Conservation (phyloP, 2,113 vertebrate species). For the Mustela lutreola region DNA sequence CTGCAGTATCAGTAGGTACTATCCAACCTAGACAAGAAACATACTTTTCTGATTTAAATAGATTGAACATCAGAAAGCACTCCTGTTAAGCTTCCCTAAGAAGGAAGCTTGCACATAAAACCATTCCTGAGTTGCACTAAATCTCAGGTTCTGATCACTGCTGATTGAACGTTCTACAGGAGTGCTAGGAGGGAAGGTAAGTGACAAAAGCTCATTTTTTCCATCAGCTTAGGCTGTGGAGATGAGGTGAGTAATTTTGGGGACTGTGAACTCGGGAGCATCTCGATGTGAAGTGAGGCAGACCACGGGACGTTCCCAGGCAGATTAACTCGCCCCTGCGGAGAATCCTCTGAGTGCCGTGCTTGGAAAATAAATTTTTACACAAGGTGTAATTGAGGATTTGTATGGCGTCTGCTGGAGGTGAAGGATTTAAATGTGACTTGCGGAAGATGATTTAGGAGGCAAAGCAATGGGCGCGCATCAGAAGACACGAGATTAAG, state of each 20-base stretch:
- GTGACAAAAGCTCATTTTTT: background rate
- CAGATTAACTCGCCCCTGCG: rapidly evolving
- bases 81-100: background rate
- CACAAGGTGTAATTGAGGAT: background rate
- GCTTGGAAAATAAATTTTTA: background rate
- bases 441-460: background rate
- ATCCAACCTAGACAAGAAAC: background rate
- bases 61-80: background rate
- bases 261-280: background rate
- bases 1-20: background rate
- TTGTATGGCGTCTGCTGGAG: background rate
- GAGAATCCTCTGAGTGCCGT: background rate
- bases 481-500: background rate
- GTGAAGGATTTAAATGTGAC: background rate
- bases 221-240: background rate
- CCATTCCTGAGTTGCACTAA: background rate
- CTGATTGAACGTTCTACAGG: background rate
- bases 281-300: background rate
- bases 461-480: background rate
- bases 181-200: background rate
- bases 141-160: background rate
- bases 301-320: background rate
- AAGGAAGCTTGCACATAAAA: background rate
- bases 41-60: background rate
- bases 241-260: background rate